phyloP scores from a whole-genome alignment of 2,113 vertebrate species.

The Stegastes partitus region DNA sequence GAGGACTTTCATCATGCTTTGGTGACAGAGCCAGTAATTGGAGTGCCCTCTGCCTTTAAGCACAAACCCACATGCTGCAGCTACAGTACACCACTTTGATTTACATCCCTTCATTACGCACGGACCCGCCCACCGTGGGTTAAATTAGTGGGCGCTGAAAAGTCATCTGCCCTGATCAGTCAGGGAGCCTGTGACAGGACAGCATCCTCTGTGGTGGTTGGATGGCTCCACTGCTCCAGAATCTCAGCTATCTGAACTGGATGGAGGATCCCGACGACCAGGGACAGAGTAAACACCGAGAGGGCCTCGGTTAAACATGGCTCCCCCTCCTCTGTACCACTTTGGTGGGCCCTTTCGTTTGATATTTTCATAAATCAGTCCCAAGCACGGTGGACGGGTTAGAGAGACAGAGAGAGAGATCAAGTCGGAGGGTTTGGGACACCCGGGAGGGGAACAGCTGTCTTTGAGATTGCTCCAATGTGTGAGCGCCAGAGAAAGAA shows the following conservation, averaged over 20 bases:
- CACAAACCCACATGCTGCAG: constrained; percentile 58
- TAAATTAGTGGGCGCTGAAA: constrained; percentile 60
- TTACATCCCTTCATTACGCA: constrained; percentile 59
- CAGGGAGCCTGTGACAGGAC: constrained; percentile 55
- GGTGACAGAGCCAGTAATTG: constrained; percentile 49
- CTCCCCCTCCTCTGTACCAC: constrained; percentile 36
- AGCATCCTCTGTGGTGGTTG: constrained; percentile 29
- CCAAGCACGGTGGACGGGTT: constrained; percentile 30
- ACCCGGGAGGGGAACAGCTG: constrained; percentile 73
- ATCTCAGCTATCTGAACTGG: constrained; percentile 60
- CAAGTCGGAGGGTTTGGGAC: constrained; percentile 60
- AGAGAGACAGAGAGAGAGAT: constrained; percentile 19
- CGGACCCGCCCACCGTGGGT: constrained; percentile 30
- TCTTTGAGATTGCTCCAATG: constrained; percentile 77
- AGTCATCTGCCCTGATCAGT: constrained; percentile 56
- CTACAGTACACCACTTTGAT: constrained; percentile 53
- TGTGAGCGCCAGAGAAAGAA: constrained; percentile 75
- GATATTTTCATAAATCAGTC: constrained; percentile 69
- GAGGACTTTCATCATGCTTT: constrained; percentile 56
- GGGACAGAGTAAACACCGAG: constrained; percentile 33
- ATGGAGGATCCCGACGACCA: constrained; percentile 22
- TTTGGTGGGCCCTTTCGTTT: constrained; percentile 53
- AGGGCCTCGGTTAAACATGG: constrained; percentile 7
- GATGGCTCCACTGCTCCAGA: constrained; percentile 37
- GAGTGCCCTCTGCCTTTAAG: constrained; percentile 55